Evolutionary conservation across 2,797 vertebrate species (phyloP), one percentile per base, ranked within the genome.

Genomic region (Luscinia luscinia): DNA sequence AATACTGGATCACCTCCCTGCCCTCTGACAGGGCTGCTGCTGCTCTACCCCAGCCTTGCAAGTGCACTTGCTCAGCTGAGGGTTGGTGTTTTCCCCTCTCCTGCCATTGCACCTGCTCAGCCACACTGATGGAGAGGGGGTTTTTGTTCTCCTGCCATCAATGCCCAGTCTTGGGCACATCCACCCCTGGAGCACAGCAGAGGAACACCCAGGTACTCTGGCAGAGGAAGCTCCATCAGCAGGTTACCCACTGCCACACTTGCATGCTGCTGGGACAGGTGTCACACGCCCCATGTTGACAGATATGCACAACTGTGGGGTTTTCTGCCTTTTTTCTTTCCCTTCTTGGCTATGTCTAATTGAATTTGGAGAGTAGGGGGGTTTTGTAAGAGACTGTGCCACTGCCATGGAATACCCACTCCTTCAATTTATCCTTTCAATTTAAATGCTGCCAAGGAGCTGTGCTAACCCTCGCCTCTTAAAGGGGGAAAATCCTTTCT

Each of bases 201-300:
- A 67, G 70, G 67, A 68, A 20, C 64, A 21, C 4, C 17, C 48
- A 30, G 22, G 8, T 30, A 19, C 52, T 7, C 49, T 68, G 62
- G 23, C 49, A 82, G 79, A 76, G 61, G 32, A 38, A 63, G 51
- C 26, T 86, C 15, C 46, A 19, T 23, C 34, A 19, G 28, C 76
- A 76, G 59, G 36, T 55, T 15, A 59, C 40, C 27, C 8, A 1
- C 10, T 66, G 28, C 51, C 0, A 0, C 27, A 27, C 34, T 58
- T 19, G 34, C 54, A 12, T 41, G 28, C 57, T 4, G 2, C 84
- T 36, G 36, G 36, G n/a, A 1, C 1, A 87, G 40, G 22, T 72
- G 52, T 32, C 52, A 34, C 20, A 2, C n/a, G 45, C 11, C 69
- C 54, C 2, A 1, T 0, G 0, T 10, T 34, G 32, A 34, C 45